Percentiles rank a stretch among this genome's conserved stretches.
These are phyloP conservation scores for Zosterops pallidus DNA, from an alignment of 2,113 vertebrate species.

Conservation along the genomic window DNA sequence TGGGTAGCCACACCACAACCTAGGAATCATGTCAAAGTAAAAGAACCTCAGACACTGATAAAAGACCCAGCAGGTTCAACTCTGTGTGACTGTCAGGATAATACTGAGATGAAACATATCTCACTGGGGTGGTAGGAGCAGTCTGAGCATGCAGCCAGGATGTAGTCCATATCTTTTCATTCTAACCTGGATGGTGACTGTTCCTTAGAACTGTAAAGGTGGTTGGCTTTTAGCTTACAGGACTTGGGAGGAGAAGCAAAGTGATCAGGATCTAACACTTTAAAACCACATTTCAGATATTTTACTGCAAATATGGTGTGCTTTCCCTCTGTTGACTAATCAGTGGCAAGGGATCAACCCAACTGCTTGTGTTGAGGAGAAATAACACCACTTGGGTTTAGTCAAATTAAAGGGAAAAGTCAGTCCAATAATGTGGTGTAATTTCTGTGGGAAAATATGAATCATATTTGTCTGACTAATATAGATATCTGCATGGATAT, in stretches of 20 bases:
- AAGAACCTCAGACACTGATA: background rate
- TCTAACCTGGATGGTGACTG: background rate
- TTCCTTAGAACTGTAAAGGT: accelerated
- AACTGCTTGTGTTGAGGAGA: background rate
- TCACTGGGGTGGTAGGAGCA: accelerated
- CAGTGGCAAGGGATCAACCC: background rate
- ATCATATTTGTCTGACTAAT: background rate
- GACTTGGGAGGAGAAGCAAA: background rate
- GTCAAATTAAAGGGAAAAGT: background rate
- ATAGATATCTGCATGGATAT: background rate
- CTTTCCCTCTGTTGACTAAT: background rate
- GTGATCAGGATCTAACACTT: background rate
- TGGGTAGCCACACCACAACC: too few relatives aligned
- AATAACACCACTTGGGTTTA: background rate
- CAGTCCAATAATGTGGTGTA: background rate
- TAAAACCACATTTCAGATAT: background rate
- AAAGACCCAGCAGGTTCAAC: background rate
- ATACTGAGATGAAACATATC: background rate
- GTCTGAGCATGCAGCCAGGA: background rate
- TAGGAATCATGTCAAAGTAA: background rate
- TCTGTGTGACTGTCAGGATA: too few relatives aligned
- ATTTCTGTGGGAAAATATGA: background rate
- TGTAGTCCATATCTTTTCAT: background rate
- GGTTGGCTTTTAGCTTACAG: background rate
- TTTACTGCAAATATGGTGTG: background rate